Base-by-base conservation (phyloP, 2,113 vertebrate species). In the Dissostichus mawsoni region DNA sequence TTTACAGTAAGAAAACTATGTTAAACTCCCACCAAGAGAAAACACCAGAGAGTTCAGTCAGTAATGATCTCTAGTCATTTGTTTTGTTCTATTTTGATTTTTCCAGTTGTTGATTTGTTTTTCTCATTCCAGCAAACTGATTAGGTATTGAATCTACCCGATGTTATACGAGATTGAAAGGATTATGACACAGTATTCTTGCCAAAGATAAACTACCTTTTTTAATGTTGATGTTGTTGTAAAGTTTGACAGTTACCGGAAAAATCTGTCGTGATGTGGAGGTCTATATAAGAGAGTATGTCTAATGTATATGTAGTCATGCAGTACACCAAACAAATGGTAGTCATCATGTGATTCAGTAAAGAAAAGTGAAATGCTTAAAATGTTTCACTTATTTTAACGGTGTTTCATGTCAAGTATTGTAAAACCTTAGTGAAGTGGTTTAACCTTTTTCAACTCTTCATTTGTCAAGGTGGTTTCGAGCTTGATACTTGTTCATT, bases 91-190 rank as follows among this genome's bases (percentile, higher is more conserved):
- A 8, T 69, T 69, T 11, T 6, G 41, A 12, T 69, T n/a, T 5
- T 53, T 55, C 16, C 7, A 51, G 12, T 62, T 33, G 36, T 51
- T 61, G 14, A 20, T 64, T 5, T n/a, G 23, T 45, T 74, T 75
- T 45, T 48, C 63, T 57, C 45, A 56, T 47, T 51, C 2, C 7
- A 5, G 72, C 50, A 72, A 76, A 67, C 44, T 62, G 72, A 80
- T 68, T 65, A 66, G 23, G 62, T 20, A 14, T 72, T 67, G 47
- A 58, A 70, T 78, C 66, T 64, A 10, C 59, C 64, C 48, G 7
- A 55, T 74, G 33, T 63, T 52, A 48, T 52, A 41, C 7, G 68
- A 71, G 23, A 70, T 67, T 69, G 75, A 69, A 73, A 33, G 52
- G 6, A 55, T 67, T 59, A 71, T 57, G 58, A 56, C 81, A 33